These are phyloP conservation scores for Sebastes schlegelii DNA, from an alignment of 2,113 vertebrate genomes.

Conservation along the genomic window DNA sequence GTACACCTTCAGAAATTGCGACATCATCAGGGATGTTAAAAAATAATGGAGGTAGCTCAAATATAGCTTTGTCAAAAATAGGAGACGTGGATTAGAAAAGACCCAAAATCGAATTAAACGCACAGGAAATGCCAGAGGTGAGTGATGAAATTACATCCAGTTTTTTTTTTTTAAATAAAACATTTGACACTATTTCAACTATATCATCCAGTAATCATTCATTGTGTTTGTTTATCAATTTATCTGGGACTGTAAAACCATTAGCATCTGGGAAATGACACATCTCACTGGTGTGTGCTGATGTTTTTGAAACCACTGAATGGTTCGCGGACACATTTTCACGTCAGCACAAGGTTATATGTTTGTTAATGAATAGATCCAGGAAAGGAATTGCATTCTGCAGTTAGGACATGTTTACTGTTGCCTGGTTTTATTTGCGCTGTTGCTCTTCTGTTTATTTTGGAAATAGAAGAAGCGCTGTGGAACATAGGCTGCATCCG, in stretches of 20 bases:
- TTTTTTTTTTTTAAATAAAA: background rate
- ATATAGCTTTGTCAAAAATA: background rate
- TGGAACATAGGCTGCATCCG: background rate
- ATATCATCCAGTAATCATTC: background rate
- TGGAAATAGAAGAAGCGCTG: background rate
- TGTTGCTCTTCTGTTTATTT: conserved; percentile 11
- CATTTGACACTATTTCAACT: background rate
- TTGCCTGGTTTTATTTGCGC: conserved; percentile 31
- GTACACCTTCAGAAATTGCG: background rate
- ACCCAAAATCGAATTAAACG: background rate
- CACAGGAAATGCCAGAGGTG: conserved; percentile 21
- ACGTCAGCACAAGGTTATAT: background rate
- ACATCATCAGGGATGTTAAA: background rate
- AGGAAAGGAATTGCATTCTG: background rate
- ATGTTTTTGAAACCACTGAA: background rate
- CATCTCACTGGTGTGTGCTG: background rate
- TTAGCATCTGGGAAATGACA: background rate
- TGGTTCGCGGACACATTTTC: background rate
- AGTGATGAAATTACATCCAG: background rate
- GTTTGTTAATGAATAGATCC: background rate
- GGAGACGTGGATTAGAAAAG: conserved; percentile 5
- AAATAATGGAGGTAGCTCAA: background rate
- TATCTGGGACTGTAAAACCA: background rate
- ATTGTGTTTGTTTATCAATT: background rate
- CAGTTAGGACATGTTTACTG: background rate